A percentile compares a stretch with the other conserved stretches of the same genome.
Conservation (phyloP, 2,113 vertebrate species). For the Ceyx melanurus region DNA sequence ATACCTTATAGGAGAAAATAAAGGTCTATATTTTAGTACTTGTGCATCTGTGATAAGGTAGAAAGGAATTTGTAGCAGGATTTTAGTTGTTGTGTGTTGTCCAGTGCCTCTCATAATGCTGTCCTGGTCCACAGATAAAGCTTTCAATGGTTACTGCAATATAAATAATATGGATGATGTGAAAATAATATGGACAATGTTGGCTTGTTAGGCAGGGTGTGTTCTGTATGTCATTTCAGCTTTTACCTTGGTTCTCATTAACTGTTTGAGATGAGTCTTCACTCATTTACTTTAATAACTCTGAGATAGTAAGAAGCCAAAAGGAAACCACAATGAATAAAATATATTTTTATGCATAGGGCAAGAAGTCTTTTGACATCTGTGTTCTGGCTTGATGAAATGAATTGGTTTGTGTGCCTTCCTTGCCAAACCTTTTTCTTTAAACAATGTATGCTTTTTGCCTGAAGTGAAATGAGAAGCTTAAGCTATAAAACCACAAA, state of each 20-base stretch:
- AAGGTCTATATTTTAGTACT: neutral
- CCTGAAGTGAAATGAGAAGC: neutral
- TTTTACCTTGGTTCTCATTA: neutral
- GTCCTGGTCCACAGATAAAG: neutral
- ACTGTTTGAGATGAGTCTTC: neutral
- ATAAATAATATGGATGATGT: neutral
- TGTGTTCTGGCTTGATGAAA: neutral
- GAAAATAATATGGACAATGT: neutral
- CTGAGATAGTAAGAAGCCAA: neutral
- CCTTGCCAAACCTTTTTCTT: neutral
- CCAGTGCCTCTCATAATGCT: accelerated
- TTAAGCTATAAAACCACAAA: neutral
- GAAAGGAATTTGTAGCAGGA: neutral
- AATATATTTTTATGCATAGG: neutral
- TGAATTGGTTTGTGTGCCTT: neutral
- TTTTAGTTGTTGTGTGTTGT: neutral
- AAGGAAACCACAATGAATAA: neutral
- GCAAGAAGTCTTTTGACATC: neutral
- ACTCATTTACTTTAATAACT: neutral
- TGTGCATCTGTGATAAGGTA: neutral
- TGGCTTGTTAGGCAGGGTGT: neutral
- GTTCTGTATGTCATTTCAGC: neutral
- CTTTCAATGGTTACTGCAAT: neutral
- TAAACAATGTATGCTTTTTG: neutral
- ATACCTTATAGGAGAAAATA: neutral